Evolutionary conservation across 2,888 invertebrate genomes (phyloP), one percentile per base, ranked within the genome.

Genomic region (Antitype chi): DNA sequence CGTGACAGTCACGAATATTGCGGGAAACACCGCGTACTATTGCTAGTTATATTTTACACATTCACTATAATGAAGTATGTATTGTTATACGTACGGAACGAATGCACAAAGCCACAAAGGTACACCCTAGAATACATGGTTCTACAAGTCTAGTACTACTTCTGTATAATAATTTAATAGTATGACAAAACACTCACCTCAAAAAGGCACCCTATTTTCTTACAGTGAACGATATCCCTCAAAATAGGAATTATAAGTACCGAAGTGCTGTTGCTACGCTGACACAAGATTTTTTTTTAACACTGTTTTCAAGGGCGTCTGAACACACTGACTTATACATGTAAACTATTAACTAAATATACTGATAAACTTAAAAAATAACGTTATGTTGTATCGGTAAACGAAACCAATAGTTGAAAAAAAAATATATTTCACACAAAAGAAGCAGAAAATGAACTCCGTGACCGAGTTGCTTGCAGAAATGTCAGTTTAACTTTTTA

Each of bases 211-310:
- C 91, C 87, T 90, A 89, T 84, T 88, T 89, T 85, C 86, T 84
- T 89, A 90, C 81, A 90, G 85, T 80, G 88, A 88, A 82, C 82
- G 88, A 90, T 91, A 91, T 91, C 89, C 91, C 89, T 89, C 89
- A 89, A 91, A 94, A 92, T 92, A 93, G 88, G 91, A 92, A 91
- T 90, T 92, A 88, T 91, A 93, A 82, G 89, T 90, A 91, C 92
- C 90, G 90, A 93, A 94, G 91, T 91, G 92, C 94, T 96, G 96
- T 96, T 96, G 96, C 96, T 96, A 96, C 95, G 96, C 96, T 94
- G 95, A 95, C 94, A 94, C 93, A 91, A 93, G 93, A 94, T 92
- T 95, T 95, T 95, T 95, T 94, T 93, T 91, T 92, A 82, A 93
- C 94, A 94, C 93, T 86, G 90, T 94, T 95, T 95, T 96, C 96